phyloP scores from a whole-genome alignment of 2,113 vertebrate genomes.

The Telmatochromis sp. region DNA sequence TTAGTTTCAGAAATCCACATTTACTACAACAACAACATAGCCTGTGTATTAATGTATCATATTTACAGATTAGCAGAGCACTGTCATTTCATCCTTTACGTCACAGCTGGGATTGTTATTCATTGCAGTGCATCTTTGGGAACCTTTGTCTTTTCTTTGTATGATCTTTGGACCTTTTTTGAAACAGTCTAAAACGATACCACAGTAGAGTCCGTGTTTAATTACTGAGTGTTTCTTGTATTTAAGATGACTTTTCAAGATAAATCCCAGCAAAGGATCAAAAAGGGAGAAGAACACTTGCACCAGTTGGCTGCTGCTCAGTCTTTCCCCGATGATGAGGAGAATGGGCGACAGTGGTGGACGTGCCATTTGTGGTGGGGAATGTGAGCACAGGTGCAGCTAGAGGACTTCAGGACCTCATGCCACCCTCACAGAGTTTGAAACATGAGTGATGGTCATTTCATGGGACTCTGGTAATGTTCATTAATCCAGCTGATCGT shows the following conservation, averaged over 20 bases:
- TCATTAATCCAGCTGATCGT: rapidly evolving
- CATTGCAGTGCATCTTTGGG: neutral
- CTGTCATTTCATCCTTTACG: rapidly evolving
- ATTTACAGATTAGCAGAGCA: neutral
- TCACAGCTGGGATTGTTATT: neutral
- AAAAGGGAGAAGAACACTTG: neutral
- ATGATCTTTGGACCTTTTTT: neutral
- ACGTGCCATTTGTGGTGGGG: neutral
- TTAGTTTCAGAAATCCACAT: neutral
- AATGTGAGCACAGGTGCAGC: neutral
- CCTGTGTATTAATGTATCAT: too few species aligned
- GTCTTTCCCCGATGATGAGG: rapidly evolving
- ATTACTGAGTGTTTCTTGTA: neutral
- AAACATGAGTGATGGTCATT: neutral
- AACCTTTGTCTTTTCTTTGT: neutral
- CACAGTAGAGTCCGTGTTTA: neutral
- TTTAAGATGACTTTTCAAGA: neutral
- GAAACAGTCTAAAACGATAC: neutral
- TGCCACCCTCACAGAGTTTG: neutral
- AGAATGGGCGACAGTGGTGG: neutral
- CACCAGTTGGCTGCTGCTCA: neutral
- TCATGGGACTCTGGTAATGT: neutral
- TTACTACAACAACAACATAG: neutral
- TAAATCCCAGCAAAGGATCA: neutral
- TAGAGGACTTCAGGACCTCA: neutral